Conservation (phyloP, 2,113 vertebrate genomes). For the Myrmophylax atrothorax region DNA sequence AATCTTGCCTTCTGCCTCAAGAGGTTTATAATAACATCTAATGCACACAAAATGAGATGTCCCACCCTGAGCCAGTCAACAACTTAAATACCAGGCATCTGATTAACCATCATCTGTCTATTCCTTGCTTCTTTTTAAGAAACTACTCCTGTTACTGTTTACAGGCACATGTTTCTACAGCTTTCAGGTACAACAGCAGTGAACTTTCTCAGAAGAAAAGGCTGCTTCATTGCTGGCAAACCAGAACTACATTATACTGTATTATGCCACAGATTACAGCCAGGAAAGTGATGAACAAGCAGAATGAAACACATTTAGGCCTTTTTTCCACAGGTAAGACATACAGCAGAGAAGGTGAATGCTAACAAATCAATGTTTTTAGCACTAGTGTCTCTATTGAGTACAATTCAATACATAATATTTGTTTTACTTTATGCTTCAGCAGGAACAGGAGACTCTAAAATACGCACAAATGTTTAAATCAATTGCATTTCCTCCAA, state of each 20-base stretch:
- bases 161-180: background rate
- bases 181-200: background rate
- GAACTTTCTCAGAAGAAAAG: background rate
- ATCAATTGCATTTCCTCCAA: background rate
- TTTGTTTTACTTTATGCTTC: background rate
- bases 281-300: background rate
- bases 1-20: background rate
- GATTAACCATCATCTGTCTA: background rate
- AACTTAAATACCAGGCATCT: background rate
- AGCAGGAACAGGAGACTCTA: background rate
- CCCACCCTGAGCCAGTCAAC: background rate
- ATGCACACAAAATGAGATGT: background rate
- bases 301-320: constrained; percentile 23
- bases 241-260: background rate
- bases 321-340: background rate
- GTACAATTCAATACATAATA: background rate
- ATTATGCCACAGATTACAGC: background rate
- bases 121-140: background rate
- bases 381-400: background rate
- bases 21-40: background rate
- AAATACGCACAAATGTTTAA: background rate
- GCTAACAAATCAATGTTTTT: background rate
- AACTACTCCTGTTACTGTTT: background rate
- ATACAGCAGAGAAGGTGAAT: background rate
- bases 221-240: background rate